Evolutionary conservation across 2,797 vertebrate species (phyloP).

Genomic region (Heteromormyrus szaboi): DNA sequence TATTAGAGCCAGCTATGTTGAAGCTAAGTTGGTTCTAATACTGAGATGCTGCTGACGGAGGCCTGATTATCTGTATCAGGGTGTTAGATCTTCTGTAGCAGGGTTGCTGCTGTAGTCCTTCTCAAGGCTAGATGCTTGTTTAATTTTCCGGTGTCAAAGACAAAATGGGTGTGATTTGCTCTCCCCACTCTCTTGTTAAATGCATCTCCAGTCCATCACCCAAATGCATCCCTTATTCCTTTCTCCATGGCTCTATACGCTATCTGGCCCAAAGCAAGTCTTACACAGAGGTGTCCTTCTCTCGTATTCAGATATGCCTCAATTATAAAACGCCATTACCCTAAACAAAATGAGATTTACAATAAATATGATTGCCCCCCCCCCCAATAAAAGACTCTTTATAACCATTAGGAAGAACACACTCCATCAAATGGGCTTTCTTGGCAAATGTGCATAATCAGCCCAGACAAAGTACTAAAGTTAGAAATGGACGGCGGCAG

Average conservation of each 20-base stretch:
- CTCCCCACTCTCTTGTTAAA: not conserved
- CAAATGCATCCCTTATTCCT: not conserved
- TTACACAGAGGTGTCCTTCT: not conserved
- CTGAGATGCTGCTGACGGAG: not conserved
- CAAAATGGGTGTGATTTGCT: not conserved
- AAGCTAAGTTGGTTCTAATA: not conserved
- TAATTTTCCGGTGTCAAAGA: not conserved
- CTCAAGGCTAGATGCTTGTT: not conserved
- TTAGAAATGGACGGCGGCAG: not conserved
- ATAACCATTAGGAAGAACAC: constrained; percentile 1
- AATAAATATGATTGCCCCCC: not conserved
- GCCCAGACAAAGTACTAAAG: not conserved
- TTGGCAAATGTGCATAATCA: not conserved
- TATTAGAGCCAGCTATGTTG: not conserved
- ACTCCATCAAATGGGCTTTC: not conserved
- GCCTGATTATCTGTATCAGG: not conserved
- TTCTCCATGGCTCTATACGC: not conserved
- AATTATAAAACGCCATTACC: not conserved
- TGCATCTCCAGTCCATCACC: not conserved
- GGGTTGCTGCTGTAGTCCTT: not conserved
- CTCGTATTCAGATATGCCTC: not conserved
- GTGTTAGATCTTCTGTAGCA: not conserved
- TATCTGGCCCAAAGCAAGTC: not conserved
- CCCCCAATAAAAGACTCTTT: not conserved
- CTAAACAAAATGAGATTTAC: not conserved